These are phyloP conservation scores for Erpobdella octoculata DNA, from an alignment of 2,888 invertebrate species.

Conservation along the genomic window DNA sequence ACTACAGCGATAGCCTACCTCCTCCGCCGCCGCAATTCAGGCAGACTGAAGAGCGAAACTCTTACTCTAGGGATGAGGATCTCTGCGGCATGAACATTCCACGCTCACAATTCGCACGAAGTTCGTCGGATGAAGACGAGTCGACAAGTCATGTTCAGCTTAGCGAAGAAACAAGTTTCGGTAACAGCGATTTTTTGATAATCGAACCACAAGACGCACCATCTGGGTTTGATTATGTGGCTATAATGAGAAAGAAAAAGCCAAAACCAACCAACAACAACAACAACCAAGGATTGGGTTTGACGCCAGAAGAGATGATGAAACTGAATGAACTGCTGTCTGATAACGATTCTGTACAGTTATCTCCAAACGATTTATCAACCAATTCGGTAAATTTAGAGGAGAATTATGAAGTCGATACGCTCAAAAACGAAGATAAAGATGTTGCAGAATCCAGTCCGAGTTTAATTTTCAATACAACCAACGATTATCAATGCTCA, in stretches of 20 bases:
- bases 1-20: background rate
- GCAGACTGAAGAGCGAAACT: background rate
- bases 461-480: too few species aligned
- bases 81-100: too few species aligned
- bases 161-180: background rate
- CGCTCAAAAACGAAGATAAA: background rate
- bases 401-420: background rate
- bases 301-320: slow-evolving; percentile 7
- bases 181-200: background rate
- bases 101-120: too few species aligned
- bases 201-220: too few species aligned
- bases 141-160: too few species aligned
- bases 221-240: slow-evolving; percentile 24
- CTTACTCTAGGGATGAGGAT: background rate
- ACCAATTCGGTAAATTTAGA: too few species aligned
- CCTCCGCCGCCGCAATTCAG: background rate
- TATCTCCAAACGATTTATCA: background rate
- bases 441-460: background rate
- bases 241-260: slow-evolving; percentile 25
- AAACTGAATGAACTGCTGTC: slow-evolving; percentile 13
- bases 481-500: background rate
- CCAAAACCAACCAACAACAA: background rate
- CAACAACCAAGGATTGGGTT: background rate
- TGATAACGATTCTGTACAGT: background rate
- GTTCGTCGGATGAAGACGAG: too few species aligned